Base-by-base conservation (phyloP, 64 coral and sea anemone species). In the Exaiptasia diaphana region DNA sequence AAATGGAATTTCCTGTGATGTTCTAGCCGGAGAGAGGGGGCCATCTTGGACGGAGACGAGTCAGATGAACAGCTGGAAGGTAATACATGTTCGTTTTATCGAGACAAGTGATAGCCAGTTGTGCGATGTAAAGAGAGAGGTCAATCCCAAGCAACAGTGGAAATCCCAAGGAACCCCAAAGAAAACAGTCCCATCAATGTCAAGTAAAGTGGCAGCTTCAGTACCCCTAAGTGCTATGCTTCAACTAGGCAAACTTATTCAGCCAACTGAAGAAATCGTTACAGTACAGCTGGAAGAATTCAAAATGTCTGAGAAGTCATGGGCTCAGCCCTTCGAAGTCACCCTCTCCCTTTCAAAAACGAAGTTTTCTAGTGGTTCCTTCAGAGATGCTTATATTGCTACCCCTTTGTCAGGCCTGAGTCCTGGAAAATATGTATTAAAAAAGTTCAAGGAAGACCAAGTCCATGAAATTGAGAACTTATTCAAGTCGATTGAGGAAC, bases 371-470 rank as follows among this genome's bases (percentile, higher is more conserved):
- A 81, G 76, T 53, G 87, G 71, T 10, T 41, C 53, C 0, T 90
- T 82, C 30, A 56, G 57, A 26, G 59, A 90, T 64, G 87, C 87
- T 14, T 90, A 61, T 50, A 14, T 64, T 17, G 68, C 77, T 13
- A 76, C 35, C 20, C 22, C 69, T 39, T 2, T 82, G 28, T 81
- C 53, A 71, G 76, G 68, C 14, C 4, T 49, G 10, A 63, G 25
- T 21, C 27, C 54, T 64, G 71, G 59, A 2, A 90, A 90, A 41
- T 74, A 65, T 68, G 58, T 76, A 1, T 73, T 89, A 29, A 89
- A 89, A 46, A 89, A 74, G 41, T 89, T 58, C 39, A 60, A 38
- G 41, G 71, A 74, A 62, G 78, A 90, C 23, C 40, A 82, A 90
- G 53, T 82, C n/a, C 18, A 64, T 3, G 68, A 82, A 76, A 82